Evolutionary conservation across 1,140 invertebrate species (phyloP), one percentile per base, ranked within the genome.

Genomic region (Pemphigus obesinymphae): DNA sequence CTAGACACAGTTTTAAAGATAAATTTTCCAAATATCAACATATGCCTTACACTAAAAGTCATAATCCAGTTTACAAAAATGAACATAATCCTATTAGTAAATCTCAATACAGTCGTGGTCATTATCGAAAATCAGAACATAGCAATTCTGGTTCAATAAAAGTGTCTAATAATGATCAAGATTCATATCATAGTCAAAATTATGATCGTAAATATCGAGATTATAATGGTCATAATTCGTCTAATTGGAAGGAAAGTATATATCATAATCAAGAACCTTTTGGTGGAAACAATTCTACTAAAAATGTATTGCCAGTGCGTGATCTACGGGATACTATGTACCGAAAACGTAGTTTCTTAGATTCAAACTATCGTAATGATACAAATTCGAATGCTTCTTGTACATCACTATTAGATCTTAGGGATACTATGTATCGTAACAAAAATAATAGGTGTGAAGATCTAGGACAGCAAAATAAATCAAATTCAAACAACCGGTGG

Each of bases 271-370:
- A 63, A 45, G 76, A 80, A 63, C 6, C 2, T 15, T 43, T 7
- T 40, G 5, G 29, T 80, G 31, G 26, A 26, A 40, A 61, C 13
- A 20, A 20, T 61, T 43, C 2, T 26, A 2, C n/a, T 61, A 61
- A 80, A 45, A 10, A 61, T 61, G 23, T 40, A 26, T 15, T 58
- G 31, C 23, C 55, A 40, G 53, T 78, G n/a, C 55, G 55, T 80
- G 37, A 61, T 63, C 23, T 80, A 29, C 61, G 75, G 37, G 55
- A 80, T 80, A 80, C 55, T 29, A 43, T 80, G 37, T 29, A 31
- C 10, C 13, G 23, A 7, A 61, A 63, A 80, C 55, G 37, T 43
- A 80, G 3, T 43, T 13, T 26, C 15, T 26, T 40, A 13, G 37
- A 43, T 80, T 58, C 50, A 29, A 40, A 80, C 7, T 34, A 26